Evolutionary conservation across 2,888 invertebrate species (phyloP), one percentile per base, ranked within the genome.

Genomic region (Sinelater perroti): DNA sequence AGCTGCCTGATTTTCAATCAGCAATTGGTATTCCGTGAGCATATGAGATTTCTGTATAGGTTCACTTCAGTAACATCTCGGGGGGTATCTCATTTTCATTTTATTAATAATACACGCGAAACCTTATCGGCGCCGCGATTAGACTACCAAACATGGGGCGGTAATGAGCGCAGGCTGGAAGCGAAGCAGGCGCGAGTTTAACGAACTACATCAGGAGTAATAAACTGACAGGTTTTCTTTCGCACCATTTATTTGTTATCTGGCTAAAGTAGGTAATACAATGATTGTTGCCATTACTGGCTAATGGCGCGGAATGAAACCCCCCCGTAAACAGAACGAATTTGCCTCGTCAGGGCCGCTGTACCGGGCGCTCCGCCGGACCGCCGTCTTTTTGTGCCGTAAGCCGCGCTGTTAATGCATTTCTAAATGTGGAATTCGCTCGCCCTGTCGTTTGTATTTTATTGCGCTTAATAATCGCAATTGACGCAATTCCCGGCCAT

Each of bases 231-330:
- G 46, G 57, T 52, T 57, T 45, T 57, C 57, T 57, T 57, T 57
- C 57, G 46, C 57, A 21, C 52, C 57, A 57, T 57, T 52, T 57
- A 57, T 57, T 57, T 47, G 55, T 55, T 52, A 57, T 57, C 52
- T 51, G 46, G 52, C 31, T 57, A 26, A 51, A 57, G 57, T 57
- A 46, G 57, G 52, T 52, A 52, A 57, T 57, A 45, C 56, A 50
- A 49, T 56, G 50, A 56, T 51, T 50, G 49, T 31, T 18, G 44
- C 33, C 26, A 44, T 56, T 51, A 44, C 50, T 14, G 26, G 16
- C 36, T 44, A 56, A 56, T 56, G 56, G 56, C 14, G 44, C 45
- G 45, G 56, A 56, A 50, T 50, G 17, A 55, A 42, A 24, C 42
- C 42, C 31, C 18, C 14, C 24, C 28, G 20, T 30, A 44, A 44